phyloP scores from a whole-genome alignment of 2,797 vertebrate genomes.

The Acipenser transmontanus region DNA sequence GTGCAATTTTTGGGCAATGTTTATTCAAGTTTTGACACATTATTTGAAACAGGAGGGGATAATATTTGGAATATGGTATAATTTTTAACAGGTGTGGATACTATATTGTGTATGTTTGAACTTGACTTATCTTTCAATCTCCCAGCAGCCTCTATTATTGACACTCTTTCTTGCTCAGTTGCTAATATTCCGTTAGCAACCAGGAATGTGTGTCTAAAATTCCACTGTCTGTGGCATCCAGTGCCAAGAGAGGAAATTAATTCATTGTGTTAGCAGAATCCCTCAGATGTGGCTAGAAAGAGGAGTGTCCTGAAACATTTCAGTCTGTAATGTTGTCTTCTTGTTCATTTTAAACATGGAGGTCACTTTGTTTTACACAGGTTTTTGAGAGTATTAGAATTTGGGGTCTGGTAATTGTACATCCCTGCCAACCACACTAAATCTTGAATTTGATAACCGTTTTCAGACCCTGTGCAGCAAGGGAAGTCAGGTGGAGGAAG shows the following conservation, averaged over 20 bases:
- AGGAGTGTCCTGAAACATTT: constrained; percentile 2
- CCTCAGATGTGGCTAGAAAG: constrained; percentile 1
- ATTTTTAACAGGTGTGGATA: constrained; percentile 9
- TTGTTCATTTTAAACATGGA: too few species aligned
- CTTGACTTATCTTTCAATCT: not conserved
- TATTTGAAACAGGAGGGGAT: not conserved
- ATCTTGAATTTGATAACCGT: too few species aligned
- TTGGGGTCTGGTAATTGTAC: too few species aligned
- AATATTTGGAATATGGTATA: not conserved
- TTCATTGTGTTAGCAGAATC: constrained; percentile 6
- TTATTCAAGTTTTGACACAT: too few species aligned
- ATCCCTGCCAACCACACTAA: too few species aligned
- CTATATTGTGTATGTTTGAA: constrained; percentile 15
- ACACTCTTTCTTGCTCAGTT: not conserved
- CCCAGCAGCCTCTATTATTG: not conserved
- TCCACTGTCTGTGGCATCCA: constrained; percentile 5
- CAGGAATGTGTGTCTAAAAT: constrained; percentile 9
- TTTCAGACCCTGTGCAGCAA: too few species aligned
- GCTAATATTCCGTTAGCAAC: not conserved
- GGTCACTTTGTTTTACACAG: too few species aligned
- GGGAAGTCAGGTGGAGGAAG: too few species aligned
- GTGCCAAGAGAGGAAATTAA: constrained; percentile 7
- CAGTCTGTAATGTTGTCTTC: too few species aligned
- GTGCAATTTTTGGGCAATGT: too few species aligned
- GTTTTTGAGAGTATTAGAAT: too few species aligned